Evolutionary conservation across 2,113 vertebrate genomes (phyloP).

Genomic region (Hucho hucho): DNA sequence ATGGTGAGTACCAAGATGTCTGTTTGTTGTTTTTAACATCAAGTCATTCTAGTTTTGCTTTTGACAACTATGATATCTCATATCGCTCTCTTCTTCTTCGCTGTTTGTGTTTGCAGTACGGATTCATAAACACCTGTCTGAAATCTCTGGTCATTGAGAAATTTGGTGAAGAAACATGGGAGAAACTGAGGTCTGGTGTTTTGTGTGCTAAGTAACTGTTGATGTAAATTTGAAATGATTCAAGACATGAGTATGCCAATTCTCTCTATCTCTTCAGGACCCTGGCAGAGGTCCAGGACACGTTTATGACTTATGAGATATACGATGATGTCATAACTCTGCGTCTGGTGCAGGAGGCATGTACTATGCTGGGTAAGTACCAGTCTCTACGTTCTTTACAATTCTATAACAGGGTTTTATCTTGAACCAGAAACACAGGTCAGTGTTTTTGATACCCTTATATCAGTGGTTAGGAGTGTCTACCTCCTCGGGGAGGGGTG

Average conservation of each 20-base stretch:
- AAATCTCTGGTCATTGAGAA: constrained; percentile 77
- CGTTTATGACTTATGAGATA: constrained; percentile 75
- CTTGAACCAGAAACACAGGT: neutral
- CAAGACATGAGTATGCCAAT: neutral
- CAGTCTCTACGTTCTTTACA: neutral
- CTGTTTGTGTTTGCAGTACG: constrained; percentile 65
- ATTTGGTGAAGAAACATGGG: constrained; percentile 75
- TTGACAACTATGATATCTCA: neutral
- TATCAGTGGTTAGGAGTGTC: neutral
- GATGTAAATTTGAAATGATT: neutral
- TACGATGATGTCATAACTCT: constrained; percentile 75
- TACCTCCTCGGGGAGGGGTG: neutral
- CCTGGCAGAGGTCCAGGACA: constrained; percentile 64
- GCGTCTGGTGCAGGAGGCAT: constrained; percentile 72
- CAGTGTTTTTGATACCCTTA: neutral
- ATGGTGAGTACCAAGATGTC: neutral
- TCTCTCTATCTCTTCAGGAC: constrained; percentile 49
- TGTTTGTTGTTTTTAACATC: neutral
- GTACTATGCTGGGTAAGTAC: constrained; percentile 68
- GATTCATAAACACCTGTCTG: constrained; percentile 83
- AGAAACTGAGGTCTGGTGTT: constrained; percentile 65
- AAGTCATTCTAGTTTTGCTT: neutral
- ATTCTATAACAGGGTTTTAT: neutral
- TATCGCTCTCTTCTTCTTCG: neutral
- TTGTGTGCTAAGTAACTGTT: neutral